These are phyloP conservation scores for Gerris lacustris DNA, from an alignment of 2,888 invertebrate genomes.

Conservation along the genomic window DNA sequence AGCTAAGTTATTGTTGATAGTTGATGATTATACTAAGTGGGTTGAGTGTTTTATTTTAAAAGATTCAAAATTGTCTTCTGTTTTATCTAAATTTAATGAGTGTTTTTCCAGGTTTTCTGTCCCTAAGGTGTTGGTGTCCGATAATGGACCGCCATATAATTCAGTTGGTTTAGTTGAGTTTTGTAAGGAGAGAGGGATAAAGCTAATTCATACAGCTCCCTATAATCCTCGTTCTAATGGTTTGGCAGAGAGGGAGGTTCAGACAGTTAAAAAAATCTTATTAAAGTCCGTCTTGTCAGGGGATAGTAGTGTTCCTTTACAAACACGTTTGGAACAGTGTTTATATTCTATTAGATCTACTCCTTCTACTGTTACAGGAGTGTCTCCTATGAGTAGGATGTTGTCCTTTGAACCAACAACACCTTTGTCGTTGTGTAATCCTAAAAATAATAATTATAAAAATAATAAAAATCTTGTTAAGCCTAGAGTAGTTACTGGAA, in stretches of 20 bases:
- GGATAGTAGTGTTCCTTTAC: neutral
- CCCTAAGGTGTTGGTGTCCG: neutral
- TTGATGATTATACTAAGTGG: neutral
- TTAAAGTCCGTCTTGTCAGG: neutral
- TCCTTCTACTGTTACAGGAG: neutral
- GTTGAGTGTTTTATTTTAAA: neutral
- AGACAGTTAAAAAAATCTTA: neutral
- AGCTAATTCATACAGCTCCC: neutral
- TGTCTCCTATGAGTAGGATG: neutral
- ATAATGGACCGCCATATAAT: conserved; percentile 1
- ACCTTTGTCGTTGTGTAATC: neutral
- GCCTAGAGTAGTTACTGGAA: too few relatives aligned
- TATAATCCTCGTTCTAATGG: neutral
- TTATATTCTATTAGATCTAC: neutral
- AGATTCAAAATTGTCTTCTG: neutral
- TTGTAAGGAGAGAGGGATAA: neutral
- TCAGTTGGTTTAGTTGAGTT: neutral
- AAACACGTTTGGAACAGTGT: neutral
- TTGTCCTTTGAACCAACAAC: neutral
- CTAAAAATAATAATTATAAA: too few relatives aligned
- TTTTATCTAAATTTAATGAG: neutral
- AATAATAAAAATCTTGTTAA: too few relatives aligned
- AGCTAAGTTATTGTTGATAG: neutral
- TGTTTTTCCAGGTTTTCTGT: neutral
- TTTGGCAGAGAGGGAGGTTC: neutral